Evolutionary conservation across 2,113 vertebrate genomes (phyloP).

Genomic region (Hyperoodon ampullatus): DNA sequence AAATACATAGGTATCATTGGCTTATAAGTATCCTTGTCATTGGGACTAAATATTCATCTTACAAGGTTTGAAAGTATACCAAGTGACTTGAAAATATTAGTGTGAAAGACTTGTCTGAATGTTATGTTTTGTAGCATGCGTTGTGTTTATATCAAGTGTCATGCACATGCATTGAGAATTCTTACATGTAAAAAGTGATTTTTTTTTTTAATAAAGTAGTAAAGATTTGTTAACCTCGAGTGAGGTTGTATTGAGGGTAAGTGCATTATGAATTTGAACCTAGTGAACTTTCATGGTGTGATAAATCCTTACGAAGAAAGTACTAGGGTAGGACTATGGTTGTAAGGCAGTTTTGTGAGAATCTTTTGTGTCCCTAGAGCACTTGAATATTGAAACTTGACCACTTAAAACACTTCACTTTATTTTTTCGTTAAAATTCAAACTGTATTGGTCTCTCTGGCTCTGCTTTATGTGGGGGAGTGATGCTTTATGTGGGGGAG

Average conservation of each 20-base stretch:
- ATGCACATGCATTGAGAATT: not conserved
- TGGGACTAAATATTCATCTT: slow-evolving; percentile 6
- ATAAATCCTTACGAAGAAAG: not conserved
- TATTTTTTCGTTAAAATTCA: not conserved
- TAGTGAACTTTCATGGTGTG: not conserved
- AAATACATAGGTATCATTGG: not conserved
- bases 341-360: not conserved
- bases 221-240: not conserved
- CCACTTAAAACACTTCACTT: not conserved
- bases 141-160: slow-evolving; percentile 61
- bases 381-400: slow-evolving; percentile 15
- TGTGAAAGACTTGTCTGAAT: slow-evolving; percentile 85
- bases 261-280: slow-evolving; percentile 4
- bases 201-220: slow-evolving; percentile 31
- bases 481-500: not conserved
- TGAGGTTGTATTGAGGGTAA: slow-evolving; percentile 53
- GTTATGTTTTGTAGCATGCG: slow-evolving; percentile 84
- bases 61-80: slow-evolving; percentile 41
- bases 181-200: not conserved
- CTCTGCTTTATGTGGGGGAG: not conserved
- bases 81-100: slow-evolving; percentile 72
- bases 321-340: not conserved
- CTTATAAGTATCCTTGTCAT: not conserved
- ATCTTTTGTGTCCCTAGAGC: not conserved
- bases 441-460: not conserved